Base-by-base conservation (phyloP, 2,113 vertebrate genomes). In the Coregonus clupeaformis region DNA sequence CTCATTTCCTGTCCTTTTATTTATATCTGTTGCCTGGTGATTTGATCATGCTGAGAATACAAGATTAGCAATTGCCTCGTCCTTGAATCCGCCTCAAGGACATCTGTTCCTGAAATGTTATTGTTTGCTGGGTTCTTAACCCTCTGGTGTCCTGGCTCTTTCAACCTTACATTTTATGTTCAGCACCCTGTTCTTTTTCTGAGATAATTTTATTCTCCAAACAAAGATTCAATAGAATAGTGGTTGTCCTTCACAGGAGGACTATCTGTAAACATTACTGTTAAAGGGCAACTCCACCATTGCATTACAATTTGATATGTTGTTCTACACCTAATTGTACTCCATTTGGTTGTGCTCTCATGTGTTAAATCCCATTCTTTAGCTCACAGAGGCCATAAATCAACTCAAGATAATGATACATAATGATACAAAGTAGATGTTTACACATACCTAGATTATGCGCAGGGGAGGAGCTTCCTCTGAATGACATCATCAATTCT, bases 1-100 rank as follows among this genome's bases (percentile, higher is more conserved):
- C 95, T 95, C 95, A 95, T 96, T 96, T 96, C 95, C 94, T 95
- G 93, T 93, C 93, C 93, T 95, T 95, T 96, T 97, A 97, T 96
- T 96, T 96, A 94, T 95, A 94, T 94, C 93, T 95, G 95, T 96
- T 95, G 95, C 57, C 94, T 94, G 94, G 95, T 95, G 95, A 96
- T 96, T 95, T 93, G 94, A 96, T 96, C 94, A 94, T 95, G 96
- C 94, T 93, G 93, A 92, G 95, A 96, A 96, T 96, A 96, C 94
- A 90, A 95, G 95, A 96, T 96, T 95, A 96, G 95, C 94, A 94
- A 96, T 96, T 92, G 94, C 92, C 74, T 89, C 89, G 94, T 94
- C 96, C 95, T 96, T 96, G 93, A 89, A 90, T 93, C 91, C 86
- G 89, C 92, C 94, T 95, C 95, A 97, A 97, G 96, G 95, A 95